Evolutionary conservation across 2,797 vertebrate genomes (phyloP).

Genomic region (Spea hammondii): DNA sequence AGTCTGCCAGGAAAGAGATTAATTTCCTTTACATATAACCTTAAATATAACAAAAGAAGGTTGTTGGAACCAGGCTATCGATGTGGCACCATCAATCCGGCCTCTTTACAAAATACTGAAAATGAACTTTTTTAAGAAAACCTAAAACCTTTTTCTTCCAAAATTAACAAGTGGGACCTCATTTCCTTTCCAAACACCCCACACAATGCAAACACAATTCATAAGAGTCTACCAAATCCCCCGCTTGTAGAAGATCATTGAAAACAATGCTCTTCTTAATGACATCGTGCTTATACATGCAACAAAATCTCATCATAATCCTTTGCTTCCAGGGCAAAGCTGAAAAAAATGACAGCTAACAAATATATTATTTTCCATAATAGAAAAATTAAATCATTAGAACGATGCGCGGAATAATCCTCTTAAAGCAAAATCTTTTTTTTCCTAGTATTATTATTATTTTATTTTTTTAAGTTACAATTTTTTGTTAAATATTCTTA

Average conservation of each 20-base stretch:
- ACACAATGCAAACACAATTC: neutral
- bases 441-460: too few species aligned
- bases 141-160: too few species aligned
- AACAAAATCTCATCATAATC: constrained; percentile 1
- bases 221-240: neutral
- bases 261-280: neutral
- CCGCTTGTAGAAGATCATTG: neutral
- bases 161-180: too few species aligned
- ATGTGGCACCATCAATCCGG: too few species aligned
- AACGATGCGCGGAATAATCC: neutral
- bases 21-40: too few species aligned
- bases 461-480: too few species aligned
- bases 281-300: neutral
- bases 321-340: neutral
- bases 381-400: neutral
- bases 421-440: neutral
- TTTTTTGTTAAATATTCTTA: too few species aligned
- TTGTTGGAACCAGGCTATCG: too few species aligned
- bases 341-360: neutral
- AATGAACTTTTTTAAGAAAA: too few species aligned
- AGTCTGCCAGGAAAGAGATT: too few species aligned
- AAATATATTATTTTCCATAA: neutral
- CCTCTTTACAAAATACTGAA: too few species aligned
- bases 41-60: too few species aligned
- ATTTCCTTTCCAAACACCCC: neutral